A percentile compares a stretch with the other conserved stretches of the same genome.
These are phyloP conservation scores for Brenthis daphne DNA, from an alignment of 2,888 invertebrate species.

Conservation along the genomic window DNA sequence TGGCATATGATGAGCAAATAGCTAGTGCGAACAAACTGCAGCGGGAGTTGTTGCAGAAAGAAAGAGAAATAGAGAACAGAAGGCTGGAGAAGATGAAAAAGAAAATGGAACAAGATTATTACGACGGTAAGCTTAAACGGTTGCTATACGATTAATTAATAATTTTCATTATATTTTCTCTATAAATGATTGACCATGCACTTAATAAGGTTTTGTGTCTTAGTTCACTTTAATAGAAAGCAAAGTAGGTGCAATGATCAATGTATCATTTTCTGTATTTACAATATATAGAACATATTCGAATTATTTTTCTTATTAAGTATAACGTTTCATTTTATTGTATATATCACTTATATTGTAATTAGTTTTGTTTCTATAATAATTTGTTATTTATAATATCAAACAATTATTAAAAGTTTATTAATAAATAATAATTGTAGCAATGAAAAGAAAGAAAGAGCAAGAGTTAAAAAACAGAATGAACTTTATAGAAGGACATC, in stretches of 20 bases:
- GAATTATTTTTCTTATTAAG: too few relatives aligned
- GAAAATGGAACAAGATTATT: slow-evolving; percentile 72
- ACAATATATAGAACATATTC: too few relatives aligned
- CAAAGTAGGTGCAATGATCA: too few relatives aligned
- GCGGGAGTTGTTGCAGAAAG: slow-evolving; percentile 56
- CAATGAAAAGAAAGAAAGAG: slow-evolving; percentile 64
- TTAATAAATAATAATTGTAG: slow-evolving; percentile 48
- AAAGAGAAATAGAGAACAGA: slow-evolving; percentile 65
- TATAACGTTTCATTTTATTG: too few relatives aligned
- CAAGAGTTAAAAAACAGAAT: slow-evolving; percentile 61
- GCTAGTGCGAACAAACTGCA: slow-evolving; percentile 62
- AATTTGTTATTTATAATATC: too few relatives aligned
- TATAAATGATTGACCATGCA: background rate
- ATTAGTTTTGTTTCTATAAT: too few relatives aligned
- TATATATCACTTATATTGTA: too few relatives aligned
- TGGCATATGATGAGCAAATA: slow-evolving; percentile 70
- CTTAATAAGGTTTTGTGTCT: background rate
- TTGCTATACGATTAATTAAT: too few relatives aligned
- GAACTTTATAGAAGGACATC: slow-evolving; percentile 68
- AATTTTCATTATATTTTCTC: background rate
- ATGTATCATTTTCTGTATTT: too few relatives aligned
- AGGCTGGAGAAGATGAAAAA: slow-evolving; percentile 61
- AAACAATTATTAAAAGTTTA: too few relatives aligned
- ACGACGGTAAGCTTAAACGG: slow-evolving; percentile 52
- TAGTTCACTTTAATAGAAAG: too few relatives aligned